These are phyloP conservation scores for Xylota segnis DNA, from an alignment of 2,888 invertebrate species.

Conservation along the genomic window DNA sequence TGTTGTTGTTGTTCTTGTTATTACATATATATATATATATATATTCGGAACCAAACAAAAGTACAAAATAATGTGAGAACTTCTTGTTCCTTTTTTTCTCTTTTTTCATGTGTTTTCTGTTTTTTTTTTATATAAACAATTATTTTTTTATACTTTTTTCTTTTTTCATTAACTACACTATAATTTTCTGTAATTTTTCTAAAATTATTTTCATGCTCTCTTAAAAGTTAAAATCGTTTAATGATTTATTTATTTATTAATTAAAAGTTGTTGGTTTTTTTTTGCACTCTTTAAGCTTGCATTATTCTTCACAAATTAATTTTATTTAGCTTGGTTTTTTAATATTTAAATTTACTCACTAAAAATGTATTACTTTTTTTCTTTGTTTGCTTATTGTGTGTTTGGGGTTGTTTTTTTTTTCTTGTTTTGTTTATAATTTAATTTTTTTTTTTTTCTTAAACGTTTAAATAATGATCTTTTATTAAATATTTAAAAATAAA, in stretches of 20 bases:
- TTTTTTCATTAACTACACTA: slow-evolving; percentile 73
- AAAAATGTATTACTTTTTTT: slow-evolving; percentile 73
- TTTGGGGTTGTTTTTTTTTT: slow-evolving; percentile 80
- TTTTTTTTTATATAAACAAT: slow-evolving; percentile 79
- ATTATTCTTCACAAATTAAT: slow-evolving; percentile 74
- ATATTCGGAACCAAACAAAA: slow-evolving; percentile 74
- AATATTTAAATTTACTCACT: slow-evolving; percentile 76
- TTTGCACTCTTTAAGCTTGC: slow-evolving; percentile 79
- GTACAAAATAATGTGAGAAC: slow-evolving; percentile 73
- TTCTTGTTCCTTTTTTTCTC: slow-evolving; percentile 65
- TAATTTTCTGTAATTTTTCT: slow-evolving; percentile 76
- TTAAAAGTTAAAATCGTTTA: slow-evolving; percentile 77
- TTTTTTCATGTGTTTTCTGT: slow-evolving; percentile 67
- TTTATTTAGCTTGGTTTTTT: slow-evolving; percentile 72
- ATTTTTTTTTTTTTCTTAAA: slow-evolving; percentile 81
- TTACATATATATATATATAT: slow-evolving; percentile 55
- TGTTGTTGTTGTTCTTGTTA: slow-evolving; percentile 42
- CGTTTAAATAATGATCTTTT: slow-evolving; percentile 84
- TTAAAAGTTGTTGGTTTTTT: slow-evolving; percentile 72
- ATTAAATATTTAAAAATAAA: slow-evolving; percentile 84
- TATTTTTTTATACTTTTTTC: slow-evolving; percentile 76
- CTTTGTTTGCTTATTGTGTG: slow-evolving; percentile 76
- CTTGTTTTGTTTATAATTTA: slow-evolving; percentile 84
- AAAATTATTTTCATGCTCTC: slow-evolving; percentile 77
- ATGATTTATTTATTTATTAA: slow-evolving; percentile 75